Conservation (phyloP, 2,888 invertebrate genomes). For the Papilio gigon region DNA sequence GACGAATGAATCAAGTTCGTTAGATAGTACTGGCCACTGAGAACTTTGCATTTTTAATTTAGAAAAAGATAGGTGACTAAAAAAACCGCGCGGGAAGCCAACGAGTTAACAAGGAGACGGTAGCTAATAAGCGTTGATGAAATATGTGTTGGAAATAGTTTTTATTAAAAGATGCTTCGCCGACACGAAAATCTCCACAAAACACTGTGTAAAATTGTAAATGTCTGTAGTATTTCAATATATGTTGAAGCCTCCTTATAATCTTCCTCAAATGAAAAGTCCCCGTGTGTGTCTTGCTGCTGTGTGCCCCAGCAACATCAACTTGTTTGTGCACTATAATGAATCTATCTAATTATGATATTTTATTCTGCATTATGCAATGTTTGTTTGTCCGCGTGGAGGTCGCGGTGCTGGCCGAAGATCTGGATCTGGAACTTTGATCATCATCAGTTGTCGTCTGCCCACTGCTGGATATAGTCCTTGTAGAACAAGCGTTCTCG, state of each 20-base stretch:
- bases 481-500: no score
- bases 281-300: neutral
- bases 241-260: neutral
- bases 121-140: neutral
- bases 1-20: neutral
- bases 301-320: neutral
- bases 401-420: neutral
- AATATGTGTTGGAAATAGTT: neutral
- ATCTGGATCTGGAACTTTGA: no score
- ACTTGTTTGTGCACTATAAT: slow-evolving; percentile 4
- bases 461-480: no score
- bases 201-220: neutral
- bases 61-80: no score
- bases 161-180: neutral
- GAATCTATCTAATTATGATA: neutral
- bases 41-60: no score
- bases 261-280: neutral
- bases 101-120: neutral
- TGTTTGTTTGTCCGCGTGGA: neutral
- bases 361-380: neutral
- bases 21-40: no score
- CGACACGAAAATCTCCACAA: neutral
- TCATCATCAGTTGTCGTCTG: no score
- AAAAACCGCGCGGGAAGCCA: neutral
- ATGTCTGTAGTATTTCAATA: neutral